These are phyloP conservation scores for Falcaria lacertinaria DNA, from an alignment of 2,888 invertebrate genomes.

Conservation along the genomic window DNA sequence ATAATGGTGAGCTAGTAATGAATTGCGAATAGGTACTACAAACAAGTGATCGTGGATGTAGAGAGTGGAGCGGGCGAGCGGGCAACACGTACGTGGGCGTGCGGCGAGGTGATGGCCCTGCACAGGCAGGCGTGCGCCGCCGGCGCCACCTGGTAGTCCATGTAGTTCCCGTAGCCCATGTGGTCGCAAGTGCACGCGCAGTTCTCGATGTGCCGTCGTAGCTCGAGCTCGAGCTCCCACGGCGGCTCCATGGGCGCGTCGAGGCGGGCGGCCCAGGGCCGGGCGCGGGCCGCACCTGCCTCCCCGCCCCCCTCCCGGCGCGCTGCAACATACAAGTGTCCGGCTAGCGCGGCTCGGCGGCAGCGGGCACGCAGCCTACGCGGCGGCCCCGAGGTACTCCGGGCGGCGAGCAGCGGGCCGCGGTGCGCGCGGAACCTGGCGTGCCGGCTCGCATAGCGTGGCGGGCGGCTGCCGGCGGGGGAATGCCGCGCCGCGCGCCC, in stretches of 20 bases:
- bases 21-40: slow-evolving; percentile 27
- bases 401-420: slow-evolving; percentile 56
- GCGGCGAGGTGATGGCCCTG: slow-evolving; percentile 75
- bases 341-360: slow-evolving; percentile 60
- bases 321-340: slow-evolving; percentile 60
- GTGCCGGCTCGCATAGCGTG: slow-evolving; percentile 59
- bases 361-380: slow-evolving; percentile 58
- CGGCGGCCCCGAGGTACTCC: slow-evolving; percentile 58
- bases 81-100: slow-evolving; percentile 71
- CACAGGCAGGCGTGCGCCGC: slow-evolving; percentile 72
- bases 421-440: slow-evolving; percentile 49
- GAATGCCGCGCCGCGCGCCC: slow-evolving; percentile 70
- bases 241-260: slow-evolving; percentile 75
- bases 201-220: slow-evolving; percentile 92
- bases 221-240: slow-evolving; percentile 88
- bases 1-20: neutral
- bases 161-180: slow-evolving; percentile 95
- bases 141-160: slow-evolving; percentile 90
- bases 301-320: slow-evolving; percentile 59
- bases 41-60: slow-evolving; percentile 33
- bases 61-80: slow-evolving; percentile 9
- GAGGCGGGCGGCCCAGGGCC: slow-evolving; percentile 64
- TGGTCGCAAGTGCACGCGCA: slow-evolving; percentile 95
- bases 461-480: slow-evolving; percentile 62
- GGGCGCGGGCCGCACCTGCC: slow-evolving; percentile 68